Percentiles rank a stretch among this genome's conserved stretches.
Evolutionary conservation across 2,888 invertebrate species (phyloP).

Genomic region (Meliscaeva auricollis): DNA sequence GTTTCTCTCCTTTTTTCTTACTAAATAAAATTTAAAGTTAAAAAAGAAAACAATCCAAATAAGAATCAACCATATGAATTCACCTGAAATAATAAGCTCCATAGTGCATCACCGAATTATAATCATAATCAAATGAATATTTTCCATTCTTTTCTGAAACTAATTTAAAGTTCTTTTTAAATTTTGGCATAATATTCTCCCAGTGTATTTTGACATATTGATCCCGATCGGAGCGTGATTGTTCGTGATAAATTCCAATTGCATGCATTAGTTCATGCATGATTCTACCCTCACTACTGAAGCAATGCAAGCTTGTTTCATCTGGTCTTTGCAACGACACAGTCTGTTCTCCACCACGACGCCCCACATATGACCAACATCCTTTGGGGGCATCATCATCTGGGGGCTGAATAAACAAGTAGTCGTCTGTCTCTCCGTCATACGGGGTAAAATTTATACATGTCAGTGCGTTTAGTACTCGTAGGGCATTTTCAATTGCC

Average conservation of each 20-base stretch:
- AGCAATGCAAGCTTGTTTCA: slow-evolving; percentile 86
- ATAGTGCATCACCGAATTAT: slow-evolving; percentile 92
- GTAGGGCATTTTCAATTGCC: slow-evolving; percentile 87
- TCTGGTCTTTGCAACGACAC: slow-evolving; percentile 89
- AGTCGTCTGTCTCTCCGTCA: slow-evolving; percentile 87
- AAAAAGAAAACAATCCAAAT: neutral
- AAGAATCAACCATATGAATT: neutral
- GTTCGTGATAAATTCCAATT: slow-evolving; percentile 93
- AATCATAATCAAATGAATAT: slow-evolving; percentile 90
- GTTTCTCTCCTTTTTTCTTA: slow-evolving; percentile 86
- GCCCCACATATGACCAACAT: slow-evolving; percentile 91
- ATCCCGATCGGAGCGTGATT: slow-evolving; percentile 89
- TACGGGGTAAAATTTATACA: slow-evolving; percentile 88
- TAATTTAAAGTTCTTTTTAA: slow-evolving; percentile 87
- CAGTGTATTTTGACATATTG: slow-evolving; percentile 87
- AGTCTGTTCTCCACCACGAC: slow-evolving; percentile 90
- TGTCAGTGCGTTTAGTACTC: slow-evolving; percentile 87
- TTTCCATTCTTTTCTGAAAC: slow-evolving; percentile 87
- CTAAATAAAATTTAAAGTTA: slow-evolving; percentile 82
- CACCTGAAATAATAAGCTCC: slow-evolving; percentile 86
- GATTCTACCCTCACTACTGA: slow-evolving; percentile 89
- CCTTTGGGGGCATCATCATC: slow-evolving; percentile 88
- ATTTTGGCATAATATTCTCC: slow-evolving; percentile 87
- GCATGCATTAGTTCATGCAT: slow-evolving; percentile 93
- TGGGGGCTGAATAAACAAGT: slow-evolving; percentile 87